Conservation (phyloP, 2,888 invertebrate species). For the Heliconius hortense region DNA sequence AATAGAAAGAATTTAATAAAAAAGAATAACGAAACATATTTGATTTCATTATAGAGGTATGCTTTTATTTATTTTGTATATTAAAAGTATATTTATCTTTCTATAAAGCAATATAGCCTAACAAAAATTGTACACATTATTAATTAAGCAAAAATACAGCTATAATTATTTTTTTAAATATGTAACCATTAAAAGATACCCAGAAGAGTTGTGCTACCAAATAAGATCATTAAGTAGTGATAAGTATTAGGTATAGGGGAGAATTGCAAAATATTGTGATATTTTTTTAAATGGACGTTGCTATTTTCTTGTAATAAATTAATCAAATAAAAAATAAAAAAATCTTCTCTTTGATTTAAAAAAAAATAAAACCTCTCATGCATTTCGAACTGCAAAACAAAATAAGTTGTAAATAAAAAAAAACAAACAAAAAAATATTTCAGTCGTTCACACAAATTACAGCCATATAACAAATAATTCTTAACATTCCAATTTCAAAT, state of each 20-base stretch:
- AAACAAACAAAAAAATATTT: background rate
- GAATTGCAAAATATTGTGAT: background rate
- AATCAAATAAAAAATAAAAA: background rate
- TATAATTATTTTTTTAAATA: background rate
- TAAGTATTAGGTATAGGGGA: background rate
- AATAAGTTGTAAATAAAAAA: background rate
- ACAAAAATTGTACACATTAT: background rate
- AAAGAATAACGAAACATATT: background rate
- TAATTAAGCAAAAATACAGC: constrained; percentile 19
- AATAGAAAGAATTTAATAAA: background rate
- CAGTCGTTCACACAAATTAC: background rate
- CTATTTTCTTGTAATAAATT: too few relatives aligned
- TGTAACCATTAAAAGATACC: background rate
- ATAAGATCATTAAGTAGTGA: background rate
- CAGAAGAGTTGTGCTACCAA: constrained; percentile 9
- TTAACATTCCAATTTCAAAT: background rate
- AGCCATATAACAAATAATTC: background rate
- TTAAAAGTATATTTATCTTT: background rate
- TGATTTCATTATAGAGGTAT: background rate
- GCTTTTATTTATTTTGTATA: background rate
- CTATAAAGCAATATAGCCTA: constrained; percentile 10
- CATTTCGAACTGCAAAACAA: background rate
- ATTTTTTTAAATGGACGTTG: too few relatives aligned
- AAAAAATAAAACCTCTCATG: background rate
- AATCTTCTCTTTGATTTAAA: background rate